A percentile compares a stretch with the other conserved stretches of the same genome.
phyloP scores from a whole-genome alignment of 2,113 vertebrate species.

The Dasyurus viverrinus region DNA sequence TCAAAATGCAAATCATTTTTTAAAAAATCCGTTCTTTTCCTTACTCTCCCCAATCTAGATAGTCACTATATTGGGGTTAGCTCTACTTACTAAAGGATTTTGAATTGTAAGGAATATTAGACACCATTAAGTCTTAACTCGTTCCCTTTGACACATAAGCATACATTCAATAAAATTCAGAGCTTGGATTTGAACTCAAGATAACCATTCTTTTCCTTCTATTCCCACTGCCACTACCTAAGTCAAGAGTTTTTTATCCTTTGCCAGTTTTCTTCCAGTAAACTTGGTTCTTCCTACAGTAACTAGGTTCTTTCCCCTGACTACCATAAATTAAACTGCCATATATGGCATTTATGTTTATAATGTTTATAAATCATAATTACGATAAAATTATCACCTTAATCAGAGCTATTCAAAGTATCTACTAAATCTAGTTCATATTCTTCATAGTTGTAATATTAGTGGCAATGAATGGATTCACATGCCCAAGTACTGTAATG shows the following conservation, averaged over 20 bases:
- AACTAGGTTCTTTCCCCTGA: not conserved
- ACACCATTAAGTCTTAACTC: not conserved
- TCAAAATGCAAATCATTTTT: not conserved
- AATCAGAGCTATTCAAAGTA: not conserved
- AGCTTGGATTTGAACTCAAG: not conserved
- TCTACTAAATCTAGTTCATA: not conserved
- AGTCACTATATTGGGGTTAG: not conserved
- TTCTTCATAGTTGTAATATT: not conserved
- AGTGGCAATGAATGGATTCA: not conserved
- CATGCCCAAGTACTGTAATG: not conserved
- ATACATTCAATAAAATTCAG: not conserved
- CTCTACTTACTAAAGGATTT: not conserved
- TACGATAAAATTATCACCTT: not conserved
- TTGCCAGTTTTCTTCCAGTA: not conserved
- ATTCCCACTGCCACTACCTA: not conserved
- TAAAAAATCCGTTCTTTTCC: not conserved
- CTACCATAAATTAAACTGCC: not conserved
- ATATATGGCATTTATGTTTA: too few relatives aligned
- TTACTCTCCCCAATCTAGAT: not conserved
- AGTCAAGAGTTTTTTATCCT: not conserved
- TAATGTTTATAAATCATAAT: not conserved
- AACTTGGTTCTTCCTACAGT: not conserved
- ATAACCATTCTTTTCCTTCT: not conserved
- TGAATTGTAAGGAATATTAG: not conserved
- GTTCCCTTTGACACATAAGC: not conserved